Evolutionary conservation across 2,113 vertebrate genomes (phyloP).

Genomic region (Glaucomys volans): DNA sequence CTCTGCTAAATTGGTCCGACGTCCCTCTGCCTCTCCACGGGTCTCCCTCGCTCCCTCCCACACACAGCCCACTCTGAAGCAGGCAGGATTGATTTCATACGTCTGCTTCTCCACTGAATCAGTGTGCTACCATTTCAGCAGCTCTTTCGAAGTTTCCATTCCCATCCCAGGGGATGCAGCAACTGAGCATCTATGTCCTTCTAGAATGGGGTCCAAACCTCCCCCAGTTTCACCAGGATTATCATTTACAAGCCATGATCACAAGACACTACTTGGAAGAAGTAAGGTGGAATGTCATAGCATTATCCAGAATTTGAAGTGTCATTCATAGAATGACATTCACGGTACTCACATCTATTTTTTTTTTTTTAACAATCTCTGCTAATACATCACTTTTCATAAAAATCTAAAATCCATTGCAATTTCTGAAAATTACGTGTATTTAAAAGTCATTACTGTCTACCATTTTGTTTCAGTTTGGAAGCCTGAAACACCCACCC

Average conservation of each 20-base stretch:
- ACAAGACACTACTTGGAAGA: neutral
- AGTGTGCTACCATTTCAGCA: slow-evolving; percentile 15
- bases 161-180: neutral
- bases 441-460: neutral
- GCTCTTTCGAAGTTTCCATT: neutral
- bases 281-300: neutral
- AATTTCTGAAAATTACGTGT: neutral
- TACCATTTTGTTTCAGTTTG: slow-evolving; percentile 33
- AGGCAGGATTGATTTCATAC: slow-evolving; percentile 18
- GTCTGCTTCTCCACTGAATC: slow-evolving; percentile 55
- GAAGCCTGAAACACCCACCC: neutral
- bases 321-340: neutral
- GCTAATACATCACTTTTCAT: neutral
- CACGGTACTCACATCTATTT: neutral
- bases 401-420: neutral
- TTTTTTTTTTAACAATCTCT: neutral
- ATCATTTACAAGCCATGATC: neutral
- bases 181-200: neutral
- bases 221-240: neutral
- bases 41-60: slow-evolving; percentile 15
- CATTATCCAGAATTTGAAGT: neutral
- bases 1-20: slow-evolving; percentile 53
- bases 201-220: neutral
- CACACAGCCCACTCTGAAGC: neutral
- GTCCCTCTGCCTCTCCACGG: neutral